A percentile compares a stretch with the other conserved stretches of the same genome.
phyloP scores from a whole-genome alignment of 1,140 invertebrate genomes.

The Triops cancriformis region DNA sequence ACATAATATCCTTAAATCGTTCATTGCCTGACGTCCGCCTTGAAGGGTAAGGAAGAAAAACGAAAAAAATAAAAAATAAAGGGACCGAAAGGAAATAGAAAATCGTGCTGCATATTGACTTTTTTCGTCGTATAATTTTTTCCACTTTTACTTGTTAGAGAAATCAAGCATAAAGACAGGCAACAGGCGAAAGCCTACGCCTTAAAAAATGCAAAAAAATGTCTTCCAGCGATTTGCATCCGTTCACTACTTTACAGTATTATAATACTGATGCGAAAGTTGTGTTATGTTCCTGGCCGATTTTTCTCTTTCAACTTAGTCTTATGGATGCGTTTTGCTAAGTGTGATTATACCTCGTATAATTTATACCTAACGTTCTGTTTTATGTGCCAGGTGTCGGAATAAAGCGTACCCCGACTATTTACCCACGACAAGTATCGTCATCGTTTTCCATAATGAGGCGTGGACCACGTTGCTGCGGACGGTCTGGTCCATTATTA shows the following conservation, averaged over 20 bases:
- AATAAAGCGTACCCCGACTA: constrained; percentile 63
- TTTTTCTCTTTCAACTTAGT: too few relatives aligned
- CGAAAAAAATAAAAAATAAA: too few relatives aligned
- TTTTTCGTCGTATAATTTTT: not conserved
- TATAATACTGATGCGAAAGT: too few relatives aligned
- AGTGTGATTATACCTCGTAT: too few relatives aligned
- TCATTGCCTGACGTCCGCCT: constrained; percentile 89
- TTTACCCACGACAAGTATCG: constrained; percentile 81
- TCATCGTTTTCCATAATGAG: constrained; percentile 97
- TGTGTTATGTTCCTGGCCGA: too few relatives aligned
- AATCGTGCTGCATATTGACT: not conserved
- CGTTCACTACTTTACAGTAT: too few relatives aligned
- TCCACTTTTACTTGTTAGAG: not conserved
- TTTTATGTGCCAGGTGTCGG: constrained; percentile 55
- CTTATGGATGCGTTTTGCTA: too few relatives aligned
- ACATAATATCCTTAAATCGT: constrained; percentile 94
- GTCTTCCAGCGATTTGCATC: too few relatives aligned
- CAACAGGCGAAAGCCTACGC: too few relatives aligned
- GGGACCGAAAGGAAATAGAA: too few relatives aligned
- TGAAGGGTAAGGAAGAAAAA: constrained; percentile 58
- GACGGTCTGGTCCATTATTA: constrained; percentile 95
- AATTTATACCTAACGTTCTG: not conserved
- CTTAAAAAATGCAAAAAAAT: too few relatives aligned
- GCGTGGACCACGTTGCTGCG: constrained; percentile 92
- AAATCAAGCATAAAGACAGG: too few relatives aligned